Conservation (phyloP, 2,888 invertebrate species). For the Chydorus sphaericus region DNA sequence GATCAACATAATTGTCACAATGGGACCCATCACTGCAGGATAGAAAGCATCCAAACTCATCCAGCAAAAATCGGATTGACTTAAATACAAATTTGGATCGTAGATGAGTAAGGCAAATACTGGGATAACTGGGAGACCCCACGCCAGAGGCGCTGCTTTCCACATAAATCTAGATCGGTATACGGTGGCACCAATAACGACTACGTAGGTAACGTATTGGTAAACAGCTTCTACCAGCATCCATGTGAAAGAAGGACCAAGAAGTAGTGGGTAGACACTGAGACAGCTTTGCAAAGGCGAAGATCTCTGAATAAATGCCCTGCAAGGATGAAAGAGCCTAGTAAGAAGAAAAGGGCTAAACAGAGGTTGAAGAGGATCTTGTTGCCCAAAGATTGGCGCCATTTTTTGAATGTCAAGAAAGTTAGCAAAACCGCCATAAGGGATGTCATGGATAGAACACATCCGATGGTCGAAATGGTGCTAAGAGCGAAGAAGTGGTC, state of each 20-base stretch:
- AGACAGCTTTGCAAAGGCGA: conserved; percentile 40
- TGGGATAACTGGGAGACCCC: conserved; percentile 24
- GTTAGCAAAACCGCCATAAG: conserved; percentile 42
- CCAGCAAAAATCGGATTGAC: conserved; percentile 19
- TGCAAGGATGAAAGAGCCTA: conserved; percentile 25
- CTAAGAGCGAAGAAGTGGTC: conserved; percentile 31
- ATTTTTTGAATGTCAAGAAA: conserved; percentile 38
- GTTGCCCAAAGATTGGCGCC: conserved; percentile 46
- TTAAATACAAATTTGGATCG: conserved; percentile 17
- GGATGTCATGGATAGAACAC: conserved; percentile 41
- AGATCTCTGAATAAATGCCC: conserved; percentile 33
- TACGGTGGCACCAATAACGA: conserved; percentile 41
- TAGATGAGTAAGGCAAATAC: conserved; percentile 17
- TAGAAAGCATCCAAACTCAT: conserved; percentile 19
- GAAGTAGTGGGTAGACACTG: conserved; percentile 48
- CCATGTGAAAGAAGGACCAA: conserved; percentile 52
- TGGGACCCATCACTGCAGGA: conserved; percentile 18
- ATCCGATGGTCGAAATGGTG: conserved; percentile 42
- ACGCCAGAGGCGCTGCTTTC: conserved; percentile 28
- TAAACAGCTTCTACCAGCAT: conserved; percentile 52
- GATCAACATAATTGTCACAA: background rate
- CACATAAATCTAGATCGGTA: conserved; percentile 29
- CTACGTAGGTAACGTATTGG: conserved; percentile 51
- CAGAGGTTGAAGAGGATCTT: conserved; percentile 49
- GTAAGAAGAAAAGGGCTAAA: conserved; percentile 38